Base-by-base conservation (phyloP, 2,113 vertebrate genomes). In the Silurus glanis region DNA sequence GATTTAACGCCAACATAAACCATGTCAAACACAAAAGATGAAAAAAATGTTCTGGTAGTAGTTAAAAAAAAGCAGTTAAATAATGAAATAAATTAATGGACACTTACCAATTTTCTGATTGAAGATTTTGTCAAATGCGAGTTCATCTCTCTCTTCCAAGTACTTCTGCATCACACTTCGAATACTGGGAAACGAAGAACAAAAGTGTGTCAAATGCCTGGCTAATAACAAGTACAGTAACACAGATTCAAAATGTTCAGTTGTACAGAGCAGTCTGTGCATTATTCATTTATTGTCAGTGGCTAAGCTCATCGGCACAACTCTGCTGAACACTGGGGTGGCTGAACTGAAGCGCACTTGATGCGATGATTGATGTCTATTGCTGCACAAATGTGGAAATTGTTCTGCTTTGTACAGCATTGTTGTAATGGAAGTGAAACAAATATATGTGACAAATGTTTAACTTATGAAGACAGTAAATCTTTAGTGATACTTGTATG, bases 121-220 rank as follows among this genome's bases (percentile, higher is more conserved):
- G 95, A 99, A 99, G 89, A 99, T 97, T 94, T 99, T 99, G 95
- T 99, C 97, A 0, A 99, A 99, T 56, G 98, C 95, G 86, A 97
- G 93, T 91, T 99, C 98, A 17, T 97, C 96, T 91, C 98, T 95
- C 81, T 99, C 97, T 90, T 97, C 95, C 0, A 99, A 95, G 90
- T 99, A 99, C 90, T 98, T 99, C 94, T 99, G 98, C 98, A 99
- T 99, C 90, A 99, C 98, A 6, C 97, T 99, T 91, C 98, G 97
- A 92, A 99, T 99, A 55, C 98, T 99, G 92, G 10, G 66, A 84
- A 90, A 83, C 88, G 88, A 93, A 83, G 25, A 69, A 64, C 37
- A 67, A 0, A 86, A 55, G 21, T 2, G 62, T 37, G 25, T 80
- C 28, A 61, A 79, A 58, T 37, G 37, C 17, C 55, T 58, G 55